phyloP scores from a whole-genome alignment of 2,888 invertebrate genomes.

The Embidobia sp. region DNA sequence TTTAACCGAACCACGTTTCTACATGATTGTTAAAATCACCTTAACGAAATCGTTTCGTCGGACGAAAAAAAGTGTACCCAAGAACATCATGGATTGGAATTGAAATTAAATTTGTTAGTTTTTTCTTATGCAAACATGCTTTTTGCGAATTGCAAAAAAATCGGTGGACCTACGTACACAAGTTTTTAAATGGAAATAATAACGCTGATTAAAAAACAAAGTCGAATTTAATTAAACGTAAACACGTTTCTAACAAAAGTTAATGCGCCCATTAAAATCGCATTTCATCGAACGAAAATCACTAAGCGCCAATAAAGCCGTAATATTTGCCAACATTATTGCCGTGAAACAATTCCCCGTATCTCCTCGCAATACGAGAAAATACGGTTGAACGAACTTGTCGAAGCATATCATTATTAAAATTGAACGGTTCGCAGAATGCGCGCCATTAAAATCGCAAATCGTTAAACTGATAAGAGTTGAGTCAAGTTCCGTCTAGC shows the following conservation, averaged over 20 bases:
- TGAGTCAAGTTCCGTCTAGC: constrained; percentile 12
- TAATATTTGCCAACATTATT: constrained; percentile 37
- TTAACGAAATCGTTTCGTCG: neutral
- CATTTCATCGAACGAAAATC: constrained; percentile 32
- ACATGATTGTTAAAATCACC: constrained; percentile 1
- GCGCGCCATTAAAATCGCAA: constrained; percentile 46
- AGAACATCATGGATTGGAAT: too few species aligned
- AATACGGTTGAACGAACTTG: constrained; percentile 61
- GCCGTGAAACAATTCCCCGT: constrained; percentile 36
- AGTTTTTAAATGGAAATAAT: too few species aligned
- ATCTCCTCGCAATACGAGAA: constrained; percentile 28
- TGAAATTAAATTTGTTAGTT: too few species aligned
- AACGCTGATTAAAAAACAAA: too few species aligned
- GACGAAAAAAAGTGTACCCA: too few species aligned
- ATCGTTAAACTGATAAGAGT: constrained; percentile 52
- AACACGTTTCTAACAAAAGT: constrained; percentile 10
- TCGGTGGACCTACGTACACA: too few species aligned
- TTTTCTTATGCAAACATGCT: too few species aligned
- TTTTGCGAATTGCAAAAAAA: too few species aligned
- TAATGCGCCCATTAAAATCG: constrained; percentile 30
- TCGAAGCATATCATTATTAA: constrained; percentile 54
- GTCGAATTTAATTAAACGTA: constrained; percentile 6
- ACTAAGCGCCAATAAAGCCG: constrained; percentile 23
- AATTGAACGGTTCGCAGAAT: constrained; percentile 56
- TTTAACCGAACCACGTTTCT: neutral